These are phyloP conservation scores for Bombus vancouverensis DNA, from an alignment of 1,140 invertebrate genomes.

Conservation along the genomic window DNA sequence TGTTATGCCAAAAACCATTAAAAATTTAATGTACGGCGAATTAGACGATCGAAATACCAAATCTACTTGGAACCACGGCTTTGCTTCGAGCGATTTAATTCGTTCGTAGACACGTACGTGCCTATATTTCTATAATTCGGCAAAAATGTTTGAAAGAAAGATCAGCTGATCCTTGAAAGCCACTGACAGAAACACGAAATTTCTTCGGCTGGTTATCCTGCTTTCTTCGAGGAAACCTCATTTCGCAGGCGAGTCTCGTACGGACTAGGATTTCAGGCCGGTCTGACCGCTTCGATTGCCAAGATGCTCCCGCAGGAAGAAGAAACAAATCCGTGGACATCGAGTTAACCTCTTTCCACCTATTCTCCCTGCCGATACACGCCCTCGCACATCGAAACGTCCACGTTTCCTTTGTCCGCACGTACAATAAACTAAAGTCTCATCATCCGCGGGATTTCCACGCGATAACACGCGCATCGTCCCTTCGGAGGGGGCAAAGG, in stretches of 20 bases:
- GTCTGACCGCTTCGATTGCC: constrained; percentile 52
- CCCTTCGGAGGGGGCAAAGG: constrained; percentile 58
- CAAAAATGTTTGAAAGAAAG: no score
- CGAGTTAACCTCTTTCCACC: constrained; percentile 45
- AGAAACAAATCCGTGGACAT: constrained; percentile 64
- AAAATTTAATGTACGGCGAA: no score
- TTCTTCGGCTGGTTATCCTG: not conserved
- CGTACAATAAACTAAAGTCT: constrained; percentile 83
- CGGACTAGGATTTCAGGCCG: constrained; percentile 55
- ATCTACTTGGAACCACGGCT: no score
- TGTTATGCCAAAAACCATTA: fast-evolving
- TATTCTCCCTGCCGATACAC: constrained; percentile 5
- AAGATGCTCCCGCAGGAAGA: constrained; percentile 41
- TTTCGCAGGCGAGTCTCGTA: constrained; percentile 72
- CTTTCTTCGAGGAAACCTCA: constrained; percentile 62
- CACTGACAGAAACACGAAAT: not conserved
- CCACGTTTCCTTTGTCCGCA: constrained; percentile 54
- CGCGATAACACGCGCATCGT: constrained; percentile 78
- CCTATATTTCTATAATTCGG: no score
- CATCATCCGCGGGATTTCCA: constrained; percentile 82
- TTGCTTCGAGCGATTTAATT: no score
- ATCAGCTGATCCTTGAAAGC: no score
- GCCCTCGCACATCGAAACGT: constrained; percentile 25
- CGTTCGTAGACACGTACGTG: no score
- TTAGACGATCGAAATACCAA: no score